Evolutionary conservation across 1,140 invertebrate species (phyloP), one percentile per base, ranked within the genome.

Genomic region (Brachionus rotundiformis): DNA sequence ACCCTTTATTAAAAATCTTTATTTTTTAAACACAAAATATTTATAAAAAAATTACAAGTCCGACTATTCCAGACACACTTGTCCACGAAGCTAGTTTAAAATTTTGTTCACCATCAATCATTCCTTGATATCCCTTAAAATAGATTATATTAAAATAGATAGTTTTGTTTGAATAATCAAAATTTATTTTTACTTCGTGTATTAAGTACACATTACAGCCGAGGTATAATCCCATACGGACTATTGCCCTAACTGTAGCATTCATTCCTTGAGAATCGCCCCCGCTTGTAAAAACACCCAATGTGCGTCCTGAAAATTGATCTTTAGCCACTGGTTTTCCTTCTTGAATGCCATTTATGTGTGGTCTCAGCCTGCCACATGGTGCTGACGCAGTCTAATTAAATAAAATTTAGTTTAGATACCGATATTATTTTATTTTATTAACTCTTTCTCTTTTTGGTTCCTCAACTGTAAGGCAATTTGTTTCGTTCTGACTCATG

Each of bases 41-140:
- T 27, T 63, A 2, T n/a, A 19, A 41, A 71, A 39, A 16, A 41
- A 23, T 73, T 73, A 73, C 68, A 7, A 73, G 19, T 87, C 99
- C 96, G 86, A 99, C 98, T 83, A 99, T 99, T 83, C 94, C 95
- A 81, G 96, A 98, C 0, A 99, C 97, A n/a, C 94, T 94, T 3
- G 94, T 92, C 98, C 98, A 99, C 75, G 92, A 92, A 6, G 97
- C 96, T 89, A 98, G 95, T 68, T 92, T 91, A 85, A 99, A 99
- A 85, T 96, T 91, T 27, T 73, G 36, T 16, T 73, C 68, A 8
- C 94, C 92, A 90, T 99, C 95, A 4, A 99, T 95, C 96, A 99
- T 98, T 31, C 96, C 97, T 90, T 98, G 95, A 85, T 99, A 99
- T 65, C 97, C 97, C 87, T 88, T 83, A 8, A 63, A 27, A 44